These are phyloP conservation scores for Aspiorhynchus laticeps DNA, from an alignment of 2,113 vertebrate species.

Conservation along the genomic window DNA sequence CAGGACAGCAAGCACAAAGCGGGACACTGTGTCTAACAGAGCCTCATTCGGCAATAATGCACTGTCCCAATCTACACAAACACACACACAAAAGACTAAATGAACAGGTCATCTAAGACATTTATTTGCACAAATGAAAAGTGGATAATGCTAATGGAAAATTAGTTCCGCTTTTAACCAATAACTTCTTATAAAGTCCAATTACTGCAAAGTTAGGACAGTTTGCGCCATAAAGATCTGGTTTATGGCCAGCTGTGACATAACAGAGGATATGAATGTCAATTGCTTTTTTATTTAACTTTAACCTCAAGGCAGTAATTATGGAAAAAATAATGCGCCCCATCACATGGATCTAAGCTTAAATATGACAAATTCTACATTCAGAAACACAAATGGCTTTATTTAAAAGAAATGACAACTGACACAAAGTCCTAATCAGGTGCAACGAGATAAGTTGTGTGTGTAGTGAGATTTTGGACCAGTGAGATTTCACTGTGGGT, in stretches of 20 bases:
- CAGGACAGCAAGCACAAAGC: conserved; percentile 93
- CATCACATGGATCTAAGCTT: background rate
- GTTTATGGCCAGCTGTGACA: background rate
- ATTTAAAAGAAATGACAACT: background rate
- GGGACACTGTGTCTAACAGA: conserved; percentile 91
- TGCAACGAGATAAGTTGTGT: background rate
- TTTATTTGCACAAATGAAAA: background rate
- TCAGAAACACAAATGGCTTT: background rate
- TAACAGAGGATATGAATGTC: background rate
- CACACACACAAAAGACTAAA: conserved; percentile 19
- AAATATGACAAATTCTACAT: background rate
- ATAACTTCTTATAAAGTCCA: background rate
- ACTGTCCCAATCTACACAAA: conserved; percentile 93
- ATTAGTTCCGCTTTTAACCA: background rate
- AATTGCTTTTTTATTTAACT: background rate
- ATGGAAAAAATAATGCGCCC: background rate
- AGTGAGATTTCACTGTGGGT: background rate
- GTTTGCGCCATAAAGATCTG: background rate
- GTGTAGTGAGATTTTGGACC: background rate
- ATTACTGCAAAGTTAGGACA: background rate
- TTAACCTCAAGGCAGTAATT: background rate
- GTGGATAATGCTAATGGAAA: background rate
- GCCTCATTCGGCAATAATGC: conserved; percentile 90
- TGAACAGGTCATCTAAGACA: background rate
- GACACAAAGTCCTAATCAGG: background rate